Conservation (phyloP, 2,888 invertebrate species). For the Drosophila merina region DNA sequence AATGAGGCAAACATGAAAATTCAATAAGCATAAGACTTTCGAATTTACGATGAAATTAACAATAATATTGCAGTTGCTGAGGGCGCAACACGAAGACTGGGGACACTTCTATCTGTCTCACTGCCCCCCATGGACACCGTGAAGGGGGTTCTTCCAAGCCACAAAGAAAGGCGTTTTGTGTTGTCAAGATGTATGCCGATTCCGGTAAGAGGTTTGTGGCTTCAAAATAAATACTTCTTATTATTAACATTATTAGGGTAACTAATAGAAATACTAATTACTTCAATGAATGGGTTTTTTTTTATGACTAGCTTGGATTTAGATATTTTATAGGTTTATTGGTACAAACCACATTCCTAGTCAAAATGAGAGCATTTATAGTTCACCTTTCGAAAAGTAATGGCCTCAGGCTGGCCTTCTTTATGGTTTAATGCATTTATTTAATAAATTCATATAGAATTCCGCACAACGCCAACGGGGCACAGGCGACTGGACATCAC, state of each 20-base stretch:
- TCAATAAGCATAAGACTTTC: slow-evolving; percentile 82
- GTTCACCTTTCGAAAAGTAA: neutral
- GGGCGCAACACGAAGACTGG: slow-evolving; percentile 51
- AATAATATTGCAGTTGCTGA: slow-evolving; percentile 73
- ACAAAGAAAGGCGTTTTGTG: slow-evolving; percentile 13
- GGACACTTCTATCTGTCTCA: slow-evolving; percentile 34
- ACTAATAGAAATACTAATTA: neutral
- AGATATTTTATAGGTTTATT: neutral
- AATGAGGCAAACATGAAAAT: slow-evolving; percentile 74
- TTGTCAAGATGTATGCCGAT: too few relatives aligned
- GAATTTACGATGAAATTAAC: slow-evolving; percentile 81
- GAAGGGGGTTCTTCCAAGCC: neutral
- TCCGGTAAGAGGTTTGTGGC: too few relatives aligned
- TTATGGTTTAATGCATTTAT: slow-evolving; percentile 74
- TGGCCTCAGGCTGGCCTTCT: slow-evolving; percentile 30
- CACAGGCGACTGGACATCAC: slow-evolving; percentile 44
- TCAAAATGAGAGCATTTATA: slow-evolving; percentile 14
- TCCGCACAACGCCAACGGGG: slow-evolving; percentile 55
- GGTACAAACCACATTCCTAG: neutral
- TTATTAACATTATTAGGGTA: too few relatives aligned
- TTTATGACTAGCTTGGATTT: neutral
- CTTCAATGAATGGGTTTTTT: neutral
- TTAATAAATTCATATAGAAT: slow-evolving; percentile 80
- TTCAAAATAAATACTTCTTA: too few relatives aligned
- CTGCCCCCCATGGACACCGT: slow-evolving; percentile 25